These are phyloP conservation scores for Himalopsyche tibetana DNA, from an alignment of 2,888 invertebrate genomes.

Conservation along the genomic window DNA sequence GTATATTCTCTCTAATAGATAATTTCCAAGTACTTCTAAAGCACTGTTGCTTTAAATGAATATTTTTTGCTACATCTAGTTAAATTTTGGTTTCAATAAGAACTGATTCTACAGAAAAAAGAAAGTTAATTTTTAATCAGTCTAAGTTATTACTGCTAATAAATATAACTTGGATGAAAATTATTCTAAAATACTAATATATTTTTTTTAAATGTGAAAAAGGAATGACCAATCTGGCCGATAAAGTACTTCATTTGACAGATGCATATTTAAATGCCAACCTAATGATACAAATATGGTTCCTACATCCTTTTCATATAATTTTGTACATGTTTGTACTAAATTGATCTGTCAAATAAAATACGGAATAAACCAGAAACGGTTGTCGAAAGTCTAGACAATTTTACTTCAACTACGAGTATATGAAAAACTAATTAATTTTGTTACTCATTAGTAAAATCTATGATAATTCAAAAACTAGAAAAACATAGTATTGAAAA, in stretches of 20 bases:
- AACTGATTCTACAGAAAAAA: background rate
- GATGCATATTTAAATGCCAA: background rate
- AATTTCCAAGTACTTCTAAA: background rate
- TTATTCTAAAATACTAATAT: conserved; percentile 6
- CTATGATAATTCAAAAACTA: conserved; percentile 40
- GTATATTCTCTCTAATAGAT: background rate
- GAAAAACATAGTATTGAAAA: conserved; percentile 36
- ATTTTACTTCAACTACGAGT: conserved; percentile 26
- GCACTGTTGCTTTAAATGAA: background rate
- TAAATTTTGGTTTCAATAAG: background rate
- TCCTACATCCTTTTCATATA: background rate
- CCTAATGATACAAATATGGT: background rate
- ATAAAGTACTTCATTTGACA: conserved; percentile 29
- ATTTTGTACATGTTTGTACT: background rate
- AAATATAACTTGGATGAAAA: conserved; percentile 11
- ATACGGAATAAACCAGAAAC: background rate
- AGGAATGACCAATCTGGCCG: conserved; percentile 12
- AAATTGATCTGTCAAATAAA: conserved; percentile 18
- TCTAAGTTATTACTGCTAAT: conserved; percentile 15
- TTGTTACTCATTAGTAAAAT: background rate
- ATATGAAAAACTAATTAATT: conserved; percentile 28
- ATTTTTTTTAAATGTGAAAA: background rate
- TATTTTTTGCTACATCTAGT: conserved; percentile 1
- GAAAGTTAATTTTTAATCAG: background rate
- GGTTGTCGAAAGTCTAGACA: conserved; percentile 15